Evolutionary conservation across 2,113 vertebrate genomes (phyloP).

Genomic region (Montifringilla adamsi): DNA sequence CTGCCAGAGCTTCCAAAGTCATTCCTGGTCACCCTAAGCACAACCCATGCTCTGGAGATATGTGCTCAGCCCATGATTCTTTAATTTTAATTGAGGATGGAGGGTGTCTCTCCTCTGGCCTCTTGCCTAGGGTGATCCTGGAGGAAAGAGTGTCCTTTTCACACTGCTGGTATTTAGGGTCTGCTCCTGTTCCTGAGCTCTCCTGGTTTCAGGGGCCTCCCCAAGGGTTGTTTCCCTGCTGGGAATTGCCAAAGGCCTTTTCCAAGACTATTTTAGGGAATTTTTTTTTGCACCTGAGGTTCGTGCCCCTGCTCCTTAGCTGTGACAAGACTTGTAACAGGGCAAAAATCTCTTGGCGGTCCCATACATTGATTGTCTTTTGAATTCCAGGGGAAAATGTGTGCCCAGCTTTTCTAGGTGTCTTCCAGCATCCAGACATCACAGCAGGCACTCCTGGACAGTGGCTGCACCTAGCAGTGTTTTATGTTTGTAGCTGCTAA

Average conservation of each 20-base stretch:
- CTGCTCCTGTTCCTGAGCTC: not conserved
- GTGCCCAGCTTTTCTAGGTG: not conserved
- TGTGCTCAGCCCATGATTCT: not conserved
- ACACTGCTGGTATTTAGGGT: rapidly evolving
- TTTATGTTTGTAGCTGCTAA: not conserved
- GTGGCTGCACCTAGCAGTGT: not conserved
- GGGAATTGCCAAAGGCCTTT: not conserved
- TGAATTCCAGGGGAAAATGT: not conserved
- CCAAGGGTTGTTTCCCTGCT: not conserved
- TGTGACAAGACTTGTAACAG: not conserved
- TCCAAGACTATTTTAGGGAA: not conserved
- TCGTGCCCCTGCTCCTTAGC: not conserved
- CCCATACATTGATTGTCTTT: not conserved
- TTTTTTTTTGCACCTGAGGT: not conserved
- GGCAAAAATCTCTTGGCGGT: not conserved
- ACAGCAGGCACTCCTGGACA: not conserved
- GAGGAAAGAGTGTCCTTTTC: not conserved
- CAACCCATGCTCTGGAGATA: not conserved
- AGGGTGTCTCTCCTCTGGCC: not conserved
- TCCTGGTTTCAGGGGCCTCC: not conserved
- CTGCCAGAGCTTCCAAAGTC: not conserved
- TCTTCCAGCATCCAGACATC: not conserved
- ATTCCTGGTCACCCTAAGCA: not conserved
- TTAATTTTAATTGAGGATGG: not conserved
- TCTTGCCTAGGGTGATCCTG: not conserved